phyloP scores from a whole-genome alignment of 2,888 invertebrate species.

The Melipona beecheii region DNA sequence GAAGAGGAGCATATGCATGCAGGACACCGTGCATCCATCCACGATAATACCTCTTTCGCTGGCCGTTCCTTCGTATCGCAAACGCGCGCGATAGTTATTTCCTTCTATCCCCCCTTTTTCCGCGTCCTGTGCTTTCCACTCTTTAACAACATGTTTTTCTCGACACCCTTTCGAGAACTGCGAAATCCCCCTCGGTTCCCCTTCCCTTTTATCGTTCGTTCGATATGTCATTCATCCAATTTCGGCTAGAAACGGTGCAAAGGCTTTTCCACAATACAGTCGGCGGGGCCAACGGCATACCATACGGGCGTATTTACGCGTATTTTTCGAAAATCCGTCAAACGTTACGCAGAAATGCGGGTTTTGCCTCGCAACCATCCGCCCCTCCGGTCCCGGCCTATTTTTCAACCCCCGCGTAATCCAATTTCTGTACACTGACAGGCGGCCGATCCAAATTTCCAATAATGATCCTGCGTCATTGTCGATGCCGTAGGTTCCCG shows the following conservation, averaged over 20 bases:
- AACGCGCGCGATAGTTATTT: slow-evolving; percentile 37
- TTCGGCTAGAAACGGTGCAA: slow-evolving; percentile 61
- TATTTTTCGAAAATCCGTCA: slow-evolving; percentile 80
- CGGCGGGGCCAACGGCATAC: background rate
- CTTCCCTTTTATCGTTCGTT: slow-evolving; percentile 56
- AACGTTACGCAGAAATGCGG: slow-evolving; percentile 76
- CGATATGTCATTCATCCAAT: slow-evolving; percentile 72
- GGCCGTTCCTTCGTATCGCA: slow-evolving; percentile 14
- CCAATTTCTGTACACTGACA: slow-evolving; percentile 74
- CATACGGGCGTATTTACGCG: slow-evolving; percentile 83
- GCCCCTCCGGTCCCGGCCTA: background rate
- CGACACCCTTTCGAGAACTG: slow-evolving; percentile 73
- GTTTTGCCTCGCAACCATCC: slow-evolving; percentile 48
- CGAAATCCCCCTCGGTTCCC: slow-evolving; percentile 43
- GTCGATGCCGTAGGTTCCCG: slow-evolving; percentile 11
- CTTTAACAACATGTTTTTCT: slow-evolving; percentile 78
- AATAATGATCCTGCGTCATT: slow-evolving; percentile 49
- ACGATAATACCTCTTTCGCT: slow-evolving; percentile 41
- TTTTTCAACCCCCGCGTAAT: slow-evolving; percentile 69
- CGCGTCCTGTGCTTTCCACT: slow-evolving; percentile 54
- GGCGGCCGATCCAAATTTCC: slow-evolving; percentile 49
- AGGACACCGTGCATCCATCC: slow-evolving; percentile 19
- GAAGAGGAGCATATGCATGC: slow-evolving; percentile 49
- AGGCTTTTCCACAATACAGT: slow-evolving; percentile 70
- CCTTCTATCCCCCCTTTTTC: slow-evolving; percentile 30